Conservation (phyloP, 1,140 invertebrate species). For the Zophobas morio region DNA sequence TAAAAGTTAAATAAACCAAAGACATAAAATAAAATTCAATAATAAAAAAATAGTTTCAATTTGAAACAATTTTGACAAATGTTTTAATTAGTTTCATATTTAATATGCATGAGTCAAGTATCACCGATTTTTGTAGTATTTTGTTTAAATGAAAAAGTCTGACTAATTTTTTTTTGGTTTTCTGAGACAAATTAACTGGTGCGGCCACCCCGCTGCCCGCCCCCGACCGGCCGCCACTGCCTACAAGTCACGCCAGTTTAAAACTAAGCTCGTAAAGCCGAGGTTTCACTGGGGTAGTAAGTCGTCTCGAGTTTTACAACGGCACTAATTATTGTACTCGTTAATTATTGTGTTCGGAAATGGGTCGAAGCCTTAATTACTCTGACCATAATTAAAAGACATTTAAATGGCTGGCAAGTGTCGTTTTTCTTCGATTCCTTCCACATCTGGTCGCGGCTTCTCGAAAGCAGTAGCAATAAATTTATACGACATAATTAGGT, state of each 20-base stretch:
- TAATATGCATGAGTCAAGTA: no score
- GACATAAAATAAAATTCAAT: no score
- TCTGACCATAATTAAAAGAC: constrained; percentile 24
- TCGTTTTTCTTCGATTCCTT: constrained; percentile 2
- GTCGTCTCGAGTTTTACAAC: constrained; percentile 29
- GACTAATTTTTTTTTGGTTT: no score
- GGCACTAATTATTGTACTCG: constrained; percentile 1
- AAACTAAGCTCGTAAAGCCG: constrained; percentile 32
- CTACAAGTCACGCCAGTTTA: constrained; percentile 17
- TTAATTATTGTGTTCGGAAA: constrained; percentile 33
- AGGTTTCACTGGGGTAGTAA: constrained; percentile 29
- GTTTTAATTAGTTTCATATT: no score
- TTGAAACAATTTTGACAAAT: no score
- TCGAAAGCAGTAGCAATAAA: constrained; percentile 29
- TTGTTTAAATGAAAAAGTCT: no score
- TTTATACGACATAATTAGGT: constrained; percentile 43
- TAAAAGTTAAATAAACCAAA: no score
- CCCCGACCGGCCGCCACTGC: background rate
- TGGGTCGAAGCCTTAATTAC: constrained; percentile 19
- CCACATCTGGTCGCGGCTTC: constrained; percentile 27
- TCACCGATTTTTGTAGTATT: no score
- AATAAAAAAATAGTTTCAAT: no score
- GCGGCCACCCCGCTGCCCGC: no score
- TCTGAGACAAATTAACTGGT: no score
- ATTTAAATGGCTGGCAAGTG: constrained; percentile 1